Evolutionary conservation across 1,140 invertebrate genomes (phyloP), one percentile per base, ranked within the genome.

Genomic region (Leptinotarsa defecta): DNA sequence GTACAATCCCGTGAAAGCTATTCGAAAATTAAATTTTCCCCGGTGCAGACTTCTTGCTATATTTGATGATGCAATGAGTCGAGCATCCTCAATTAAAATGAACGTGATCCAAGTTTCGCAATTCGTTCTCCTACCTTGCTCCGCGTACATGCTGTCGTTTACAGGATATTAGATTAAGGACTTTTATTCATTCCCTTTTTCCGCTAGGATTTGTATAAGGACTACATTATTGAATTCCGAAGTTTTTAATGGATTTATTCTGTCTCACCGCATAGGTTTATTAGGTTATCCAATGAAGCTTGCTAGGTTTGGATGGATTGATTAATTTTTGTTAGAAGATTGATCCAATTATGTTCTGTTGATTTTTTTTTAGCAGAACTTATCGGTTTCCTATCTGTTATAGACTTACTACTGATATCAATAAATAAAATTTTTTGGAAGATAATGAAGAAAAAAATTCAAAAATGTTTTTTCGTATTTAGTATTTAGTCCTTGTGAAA

Each of bases 31-130:
- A 3, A 43, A 43, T 43, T 43, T 43, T 43, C 8, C 34, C 34
- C 34, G 34, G 34, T 43, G 34, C 8, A 43, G 34, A 43, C 34
- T 43, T 11, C 34, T 43, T 43, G 34, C 34, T 43, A 43, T 43
- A 43, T 43, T 65, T 24, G 64, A 65, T 15, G 71, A 77, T 71
- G 75, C 73, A 79, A 77, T 75, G 77, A 74, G 43, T 57, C 73
- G 70, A 74, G 69, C 73, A 79, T 77, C 77, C 76, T 79, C 72
- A 79, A 77, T 79, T 79, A 17, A 79, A 73, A 71, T 63, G 69
- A 70, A 75, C 76, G 70, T 76, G 75, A 76, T 76, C 48, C 62
- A 62, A 76, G 27, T 73, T 73, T 73, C 75, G 71, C 75, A 64
- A 73, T 34, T 68, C 22, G 69, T 68, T 76, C 67, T 68, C 65